Evolutionary conservation across 2,888 invertebrate genomes (phyloP).

Genomic region (Macroteleia sp.): DNA sequence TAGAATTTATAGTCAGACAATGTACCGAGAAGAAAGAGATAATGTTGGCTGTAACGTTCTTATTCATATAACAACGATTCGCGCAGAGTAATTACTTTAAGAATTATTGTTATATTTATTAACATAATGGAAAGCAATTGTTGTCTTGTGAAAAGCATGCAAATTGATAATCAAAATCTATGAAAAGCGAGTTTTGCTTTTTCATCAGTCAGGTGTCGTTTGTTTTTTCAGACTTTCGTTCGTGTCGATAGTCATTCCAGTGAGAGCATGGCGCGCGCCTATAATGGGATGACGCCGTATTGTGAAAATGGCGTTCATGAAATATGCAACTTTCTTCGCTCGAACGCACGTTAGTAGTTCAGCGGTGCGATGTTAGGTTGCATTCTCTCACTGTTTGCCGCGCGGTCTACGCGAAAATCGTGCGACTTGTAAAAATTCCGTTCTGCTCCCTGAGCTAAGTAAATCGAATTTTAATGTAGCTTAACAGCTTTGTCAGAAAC

Average conservation of each 20-base stretch:
- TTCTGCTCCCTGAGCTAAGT: constrained; percentile 20
- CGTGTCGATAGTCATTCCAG: constrained; percentile 47
- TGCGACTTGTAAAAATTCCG: constrained; percentile 48
- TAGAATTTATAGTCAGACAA: no score
- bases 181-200: constrained; percentile 22
- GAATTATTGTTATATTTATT: no score
- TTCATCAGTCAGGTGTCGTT: constrained; percentile 30
- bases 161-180: constrained; percentile 20
- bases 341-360: constrained; percentile 45
- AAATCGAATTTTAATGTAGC: constrained; percentile 55
- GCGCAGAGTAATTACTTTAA: no score
- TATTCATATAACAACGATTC: no score
- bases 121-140: no score
- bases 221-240: constrained; percentile 42
- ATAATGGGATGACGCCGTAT: constrained; percentile 56
- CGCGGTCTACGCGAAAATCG: no score
- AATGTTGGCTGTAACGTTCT: no score
- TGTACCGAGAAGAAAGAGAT: no score
- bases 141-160: neutral
- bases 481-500: constrained; percentile 41
- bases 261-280: constrained; percentile 32
- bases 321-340: constrained; percentile 56
- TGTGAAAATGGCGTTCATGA: constrained; percentile 59
- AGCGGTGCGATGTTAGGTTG: constrained; percentile 8
- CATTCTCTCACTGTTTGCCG: no score